These are phyloP conservation scores for Sternotherus odoratus DNA, from an alignment of 2,797 vertebrate species.

Conservation along the genomic window DNA sequence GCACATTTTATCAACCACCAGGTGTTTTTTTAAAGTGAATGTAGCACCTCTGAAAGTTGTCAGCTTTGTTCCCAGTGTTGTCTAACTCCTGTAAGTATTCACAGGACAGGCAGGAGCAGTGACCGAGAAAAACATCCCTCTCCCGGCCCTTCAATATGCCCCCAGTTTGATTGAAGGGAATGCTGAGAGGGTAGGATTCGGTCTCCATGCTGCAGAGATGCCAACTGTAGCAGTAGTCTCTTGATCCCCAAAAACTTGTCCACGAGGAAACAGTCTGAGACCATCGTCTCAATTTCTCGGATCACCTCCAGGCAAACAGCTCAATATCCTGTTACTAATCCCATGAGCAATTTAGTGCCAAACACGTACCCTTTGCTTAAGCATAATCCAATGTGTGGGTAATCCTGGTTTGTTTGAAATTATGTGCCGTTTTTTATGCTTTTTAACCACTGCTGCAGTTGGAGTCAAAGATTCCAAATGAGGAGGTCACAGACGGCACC, in stretches of 20 bases:
- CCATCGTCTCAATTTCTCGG: conserved; percentile 45
- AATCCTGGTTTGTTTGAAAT: conserved; percentile 45
- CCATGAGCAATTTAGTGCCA: conserved; percentile 61
- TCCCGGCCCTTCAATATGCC: not conserved
- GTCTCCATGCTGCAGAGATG: not conserved
- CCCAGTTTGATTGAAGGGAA: not conserved
- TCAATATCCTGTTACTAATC: conserved; percentile 62
- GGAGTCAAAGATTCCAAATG: not conserved
- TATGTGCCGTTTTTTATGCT: conserved; percentile 33
- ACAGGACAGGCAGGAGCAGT: not conserved
- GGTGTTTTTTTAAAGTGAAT: not conserved
- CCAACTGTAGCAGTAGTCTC: not conserved
- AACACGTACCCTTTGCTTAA: conserved; percentile 42
- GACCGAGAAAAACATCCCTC: rapidly evolving
- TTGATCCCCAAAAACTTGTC: not conserved
- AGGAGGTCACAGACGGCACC: not conserved
- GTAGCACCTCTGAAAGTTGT: not conserved
- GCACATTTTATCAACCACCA: not conserved
- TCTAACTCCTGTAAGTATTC: not conserved
- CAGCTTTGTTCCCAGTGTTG: not conserved
- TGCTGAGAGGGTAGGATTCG: not conserved
- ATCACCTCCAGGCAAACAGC: conserved; percentile 63
- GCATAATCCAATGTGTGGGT: not conserved
- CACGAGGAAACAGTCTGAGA: not conserved
- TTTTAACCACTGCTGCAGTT: conserved; percentile 42